Evolutionary conservation across 2,888 invertebrate species (phyloP).

Genomic region (Meliscaeva auricollis): DNA sequence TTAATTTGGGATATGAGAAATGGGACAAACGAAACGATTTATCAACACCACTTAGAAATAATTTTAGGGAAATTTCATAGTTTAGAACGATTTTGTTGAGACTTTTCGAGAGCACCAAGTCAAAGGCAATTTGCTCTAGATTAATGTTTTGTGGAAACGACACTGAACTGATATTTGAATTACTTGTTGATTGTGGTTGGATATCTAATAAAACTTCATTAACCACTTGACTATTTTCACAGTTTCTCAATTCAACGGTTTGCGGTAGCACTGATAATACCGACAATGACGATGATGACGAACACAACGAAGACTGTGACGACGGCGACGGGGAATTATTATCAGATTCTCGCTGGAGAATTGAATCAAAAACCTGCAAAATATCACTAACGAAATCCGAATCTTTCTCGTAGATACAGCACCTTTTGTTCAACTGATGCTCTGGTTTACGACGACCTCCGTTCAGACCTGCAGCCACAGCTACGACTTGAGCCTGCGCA

Average conservation of each 20-base stretch:
- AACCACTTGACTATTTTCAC: conserved; percentile 55
- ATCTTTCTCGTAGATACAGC: conserved; percentile 81
- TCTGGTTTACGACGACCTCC: conserved; percentile 65
- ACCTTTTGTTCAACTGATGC: conserved; percentile 77
- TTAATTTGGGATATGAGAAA: conserved; percentile 18
- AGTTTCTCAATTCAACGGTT: conserved; percentile 24
- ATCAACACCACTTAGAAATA: conserved; percentile 69
- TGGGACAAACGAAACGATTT: conserved; percentile 32
- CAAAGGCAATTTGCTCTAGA: conserved; percentile 69
- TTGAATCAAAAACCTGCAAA: conserved; percentile 79
- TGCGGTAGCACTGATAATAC: conserved; percentile 1
- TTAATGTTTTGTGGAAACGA: conserved; percentile 64
- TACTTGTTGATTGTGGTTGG: conserved; percentile 64
- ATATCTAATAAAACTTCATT: conserved; percentile 68
- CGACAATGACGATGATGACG: background rate
- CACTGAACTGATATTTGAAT: background rate
- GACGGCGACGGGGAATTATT: background rate
- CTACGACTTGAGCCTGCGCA: conserved; percentile 60
- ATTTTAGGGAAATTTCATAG: conserved; percentile 77
- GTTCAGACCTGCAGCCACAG: conserved; percentile 56
- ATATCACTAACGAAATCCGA: conserved; percentile 81
- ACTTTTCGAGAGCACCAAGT: conserved; percentile 77
- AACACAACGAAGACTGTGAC: background rate
- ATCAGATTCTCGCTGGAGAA: conserved; percentile 74
- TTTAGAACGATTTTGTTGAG: conserved; percentile 78